Percentiles rank a stretch among this genome's conserved stretches.
These are phyloP conservation scores for Salvelinus fontinalis DNA, from an alignment of 2,113 vertebrate genomes.

Conservation along the genomic window DNA sequence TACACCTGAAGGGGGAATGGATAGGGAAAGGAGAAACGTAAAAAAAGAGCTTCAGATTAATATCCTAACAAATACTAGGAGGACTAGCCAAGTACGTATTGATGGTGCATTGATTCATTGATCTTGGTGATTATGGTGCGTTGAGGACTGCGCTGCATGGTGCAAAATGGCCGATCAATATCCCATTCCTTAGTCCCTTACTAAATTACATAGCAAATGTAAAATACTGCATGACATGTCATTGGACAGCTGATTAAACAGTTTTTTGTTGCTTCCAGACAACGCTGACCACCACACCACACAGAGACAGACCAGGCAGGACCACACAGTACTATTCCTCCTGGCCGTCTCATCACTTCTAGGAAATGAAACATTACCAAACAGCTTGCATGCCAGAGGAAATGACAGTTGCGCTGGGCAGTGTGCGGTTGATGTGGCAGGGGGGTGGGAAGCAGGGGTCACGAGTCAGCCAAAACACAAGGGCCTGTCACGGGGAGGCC, in stretches of 20 bases:
- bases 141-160: background rate
- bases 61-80: background rate
- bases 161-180: background rate
- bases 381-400: slow-evolving; percentile 8
- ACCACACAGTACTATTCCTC: background rate
- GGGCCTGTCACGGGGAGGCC: slow-evolving; percentile 41
- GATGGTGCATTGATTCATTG: slow-evolving; percentile 1
- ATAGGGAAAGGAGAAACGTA: background rate
- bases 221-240: background rate
- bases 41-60: background rate
- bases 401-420: slow-evolving; percentile 35
- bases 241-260: background rate
- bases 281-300: slow-evolving; percentile 24
- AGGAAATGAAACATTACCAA: slow-evolving; percentile 14
- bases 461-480: no score
- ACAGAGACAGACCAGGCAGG: background rate
- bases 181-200: background rate
- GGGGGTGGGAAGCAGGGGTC: slow-evolving; percentile 43
- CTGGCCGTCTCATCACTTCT: background rate
- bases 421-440: slow-evolving; percentile 27
- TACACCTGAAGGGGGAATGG: background rate
- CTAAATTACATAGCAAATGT: background rate
- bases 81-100: background rate
- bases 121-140: background rate
- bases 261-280: background rate